Evolutionary conservation across 2,113 vertebrate species (phyloP).

Genomic region (Centropus unirufus): DNA sequence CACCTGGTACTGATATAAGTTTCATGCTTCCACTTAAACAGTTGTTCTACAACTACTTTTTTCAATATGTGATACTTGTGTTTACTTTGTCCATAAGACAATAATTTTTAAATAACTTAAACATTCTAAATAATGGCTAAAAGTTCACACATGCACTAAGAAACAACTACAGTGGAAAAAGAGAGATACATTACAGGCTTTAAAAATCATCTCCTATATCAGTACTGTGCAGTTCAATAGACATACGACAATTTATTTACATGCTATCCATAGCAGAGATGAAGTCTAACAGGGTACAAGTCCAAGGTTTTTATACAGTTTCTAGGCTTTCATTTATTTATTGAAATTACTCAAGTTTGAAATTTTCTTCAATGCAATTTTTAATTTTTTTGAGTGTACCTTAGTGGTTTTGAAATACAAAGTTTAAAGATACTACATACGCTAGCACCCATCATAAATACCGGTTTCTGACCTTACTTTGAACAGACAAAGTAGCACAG

Average conservation of each 20-base stretch:
- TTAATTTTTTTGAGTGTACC: not conserved
- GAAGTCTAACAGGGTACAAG: not conserved
- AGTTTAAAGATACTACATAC: not conserved
- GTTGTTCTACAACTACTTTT: not conserved
- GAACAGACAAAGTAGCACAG: not conserved
- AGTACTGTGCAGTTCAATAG: not conserved
- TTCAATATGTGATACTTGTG: not conserved
- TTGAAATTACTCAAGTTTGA: not conserved
- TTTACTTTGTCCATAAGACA: not conserved
- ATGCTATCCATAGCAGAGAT: not conserved
- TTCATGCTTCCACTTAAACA: not conserved
- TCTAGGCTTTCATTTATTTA: not conserved
- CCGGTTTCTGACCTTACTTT: not conserved
- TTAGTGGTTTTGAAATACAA: not conserved
- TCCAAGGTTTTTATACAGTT: not conserved
- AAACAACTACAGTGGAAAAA: not conserved
- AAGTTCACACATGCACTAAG: not conserved
- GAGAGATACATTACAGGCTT: not conserved
- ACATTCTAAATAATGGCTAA: not conserved
- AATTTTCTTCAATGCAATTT: not conserved
- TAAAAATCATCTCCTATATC: not conserved
- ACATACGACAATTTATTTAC: not conserved
- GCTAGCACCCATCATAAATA: not conserved
- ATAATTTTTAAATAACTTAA: not conserved
- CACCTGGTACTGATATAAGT: not conserved